Evolutionary conservation across 2,888 invertebrate species (phyloP), one percentile per base, ranked within the genome.

Genomic region (Eueremaeus valkanovi): DNA sequence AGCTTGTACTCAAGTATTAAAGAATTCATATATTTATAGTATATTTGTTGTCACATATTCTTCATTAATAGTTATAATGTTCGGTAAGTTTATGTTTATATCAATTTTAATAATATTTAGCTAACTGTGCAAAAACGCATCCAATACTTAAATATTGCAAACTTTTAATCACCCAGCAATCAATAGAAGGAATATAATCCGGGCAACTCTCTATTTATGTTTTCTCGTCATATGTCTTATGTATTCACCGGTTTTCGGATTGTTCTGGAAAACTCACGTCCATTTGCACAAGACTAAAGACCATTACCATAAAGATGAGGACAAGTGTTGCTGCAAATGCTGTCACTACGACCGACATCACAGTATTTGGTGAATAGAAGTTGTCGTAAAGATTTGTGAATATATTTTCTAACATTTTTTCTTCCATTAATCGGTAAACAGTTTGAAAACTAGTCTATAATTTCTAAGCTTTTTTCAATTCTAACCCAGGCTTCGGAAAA

Each of bases 191-290:
- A 68, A 42, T 36, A 9, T 68, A 24, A 31, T 68, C 3, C 68
- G 68, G 21, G 0, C 6, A 9, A 24, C 42, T 24, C 33, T 68
- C 1, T 68, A 68, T 68, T n/a, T 68, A 21, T 68, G 68, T 68
- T 68, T 68, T 68, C n/a, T 68, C 21, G 24, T 68, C 24, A 42
- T 68, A 13, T 68, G 68, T 68, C 33, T 68, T 3, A 40, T 68
- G 68, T 24, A 68, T 68, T 68, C 40, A 42, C 68, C 68, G 24
- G 68, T 68, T 3, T 68, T 42, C 27, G 68, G 40, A 1, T n/a
- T n/a, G n/a, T 68, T 68, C 27, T 68, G 31, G n/a, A n/a, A 42
- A 40, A 68, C 40, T 21, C 40, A 42, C 27, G 21, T 68, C 11
- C 40, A 42, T 42, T n/a, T 68, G 24, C 68, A 36, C 13, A 40